Base-by-base conservation (phyloP, 2,888 invertebrate species). In the Spodoptera exigua region DNA sequence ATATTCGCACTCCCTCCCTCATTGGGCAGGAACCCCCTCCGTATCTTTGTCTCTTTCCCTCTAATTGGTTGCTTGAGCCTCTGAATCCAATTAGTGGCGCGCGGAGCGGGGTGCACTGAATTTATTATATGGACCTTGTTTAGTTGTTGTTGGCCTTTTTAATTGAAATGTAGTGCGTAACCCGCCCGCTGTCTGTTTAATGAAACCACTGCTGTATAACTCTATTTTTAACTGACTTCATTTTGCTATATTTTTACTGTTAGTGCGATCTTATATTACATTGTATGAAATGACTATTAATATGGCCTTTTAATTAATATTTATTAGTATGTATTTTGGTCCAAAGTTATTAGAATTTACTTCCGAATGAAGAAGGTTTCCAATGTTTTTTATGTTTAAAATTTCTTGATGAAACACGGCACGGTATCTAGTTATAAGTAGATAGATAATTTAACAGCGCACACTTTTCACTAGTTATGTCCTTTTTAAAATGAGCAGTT, bases 121-220 rank as follows among this genome's bases (percentile, higher is more conserved):
- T 90, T 90, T 92, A 91, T 90, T 89, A 89, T 86, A 82, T 75
- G 79, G 83, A 83, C 86, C 85, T 88, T 89, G 87, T 90, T 91
- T 89, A 90, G 89, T 89, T 27, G n/a, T 86, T 83, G 86, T 80
- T 78, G 79, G 83, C 78, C 83, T 87, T 89, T 90, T 87, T 88
- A 91, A 91, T 91, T 91, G 91, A 91, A 91, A 91, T 82, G 87
- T 89, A 88, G 86, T 88, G 86, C 87, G 87, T 89, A 88, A 84
- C 84, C 85, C 86, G 65, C 73, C 73, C 73, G 74, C 74, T 71
- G 62, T 48, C 49, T 74, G 64, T 44, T 68, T 87, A 87, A 88
- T 88, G 82, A 84, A 81, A 80, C 74, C 63, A 70, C 72, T 78
- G 76, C 74, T 79, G 74, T 70, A 9, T 44, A 9, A 52, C 17